These are phyloP conservation scores for Cladopsammia gracilis DNA, from an alignment of 64 coral and sea anemone species.

Conservation along the genomic window DNA sequence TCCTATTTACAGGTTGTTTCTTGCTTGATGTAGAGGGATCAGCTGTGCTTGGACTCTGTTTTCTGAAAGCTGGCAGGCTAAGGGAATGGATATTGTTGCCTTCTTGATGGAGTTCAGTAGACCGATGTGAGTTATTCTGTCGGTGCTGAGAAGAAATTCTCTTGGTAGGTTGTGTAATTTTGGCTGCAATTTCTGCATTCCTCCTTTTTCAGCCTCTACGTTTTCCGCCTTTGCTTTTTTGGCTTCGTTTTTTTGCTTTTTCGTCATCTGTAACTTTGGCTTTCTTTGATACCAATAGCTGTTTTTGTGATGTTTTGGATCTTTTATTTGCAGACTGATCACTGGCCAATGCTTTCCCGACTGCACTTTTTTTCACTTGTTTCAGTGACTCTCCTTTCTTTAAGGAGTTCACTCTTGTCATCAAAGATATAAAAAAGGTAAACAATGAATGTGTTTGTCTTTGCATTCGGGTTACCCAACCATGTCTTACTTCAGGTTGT, in stretches of 20 bases:
- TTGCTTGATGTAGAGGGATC: neutral
- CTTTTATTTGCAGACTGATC: constrained; percentile 7
- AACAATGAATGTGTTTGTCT: neutral
- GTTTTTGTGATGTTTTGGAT: neutral
- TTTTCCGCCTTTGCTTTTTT: constrained; percentile 63
- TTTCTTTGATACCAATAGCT: neutral
- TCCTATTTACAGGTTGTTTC: no score
- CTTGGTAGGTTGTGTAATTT: constrained; percentile 31
- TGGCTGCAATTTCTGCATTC: constrained; percentile 53
- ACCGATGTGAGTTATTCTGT: neutral
- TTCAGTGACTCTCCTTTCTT: constrained; percentile 41
- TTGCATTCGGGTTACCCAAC: neutral
- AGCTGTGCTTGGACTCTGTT: neutral
- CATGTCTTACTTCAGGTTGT: neutral
- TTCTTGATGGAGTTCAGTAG: neutral
- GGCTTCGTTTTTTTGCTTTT: neutral
- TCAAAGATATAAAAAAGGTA: constrained; percentile 42
- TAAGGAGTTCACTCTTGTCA: constrained; percentile 63
- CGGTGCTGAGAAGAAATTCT: constrained; percentile 20
- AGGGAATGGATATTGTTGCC: neutral
- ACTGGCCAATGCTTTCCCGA: constrained; percentile 13
- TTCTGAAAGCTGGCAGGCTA: neutral
- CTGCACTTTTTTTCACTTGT: constrained; percentile 49
- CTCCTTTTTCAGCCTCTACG: constrained; percentile 17
- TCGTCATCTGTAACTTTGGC: neutral